Evolutionary conservation across 2,888 invertebrate species (phyloP).

Genomic region (Ichneumoninae sp.): DNA sequence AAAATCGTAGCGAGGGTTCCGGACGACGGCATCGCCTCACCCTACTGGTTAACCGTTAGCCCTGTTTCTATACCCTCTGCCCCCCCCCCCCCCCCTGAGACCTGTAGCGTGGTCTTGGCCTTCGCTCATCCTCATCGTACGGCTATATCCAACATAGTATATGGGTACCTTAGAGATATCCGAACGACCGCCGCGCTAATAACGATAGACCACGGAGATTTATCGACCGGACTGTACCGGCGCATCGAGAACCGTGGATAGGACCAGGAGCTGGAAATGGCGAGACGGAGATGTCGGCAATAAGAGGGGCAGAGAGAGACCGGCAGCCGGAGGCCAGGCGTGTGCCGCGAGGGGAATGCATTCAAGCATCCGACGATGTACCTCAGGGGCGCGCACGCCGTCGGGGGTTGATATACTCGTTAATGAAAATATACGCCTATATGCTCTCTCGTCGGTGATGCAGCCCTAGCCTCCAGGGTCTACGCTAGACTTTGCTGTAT

Average conservation of each 20-base stretch:
- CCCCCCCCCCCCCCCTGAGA: slow-evolving; percentile 15
- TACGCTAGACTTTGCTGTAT: slow-evolving; percentile 37
- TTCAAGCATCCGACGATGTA: slow-evolving; percentile 66
- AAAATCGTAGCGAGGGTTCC: slow-evolving; percentile 6
- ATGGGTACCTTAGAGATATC: slow-evolving; percentile 30
- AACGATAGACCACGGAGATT: slow-evolving; percentile 50
- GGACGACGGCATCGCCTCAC: slow-evolving; percentile 3
- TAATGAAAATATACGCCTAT: slow-evolving; percentile 73
- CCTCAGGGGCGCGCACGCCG: slow-evolving; percentile 61
- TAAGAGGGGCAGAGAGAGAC: slow-evolving; percentile 43
- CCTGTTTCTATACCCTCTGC: slow-evolving; percentile 9
- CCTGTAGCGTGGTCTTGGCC: slow-evolving; percentile 41
- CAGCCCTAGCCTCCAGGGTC: slow-evolving; percentile 58
- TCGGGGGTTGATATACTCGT: slow-evolving; percentile 70
- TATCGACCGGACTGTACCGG: slow-evolving; percentile 47
- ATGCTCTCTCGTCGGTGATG: slow-evolving; percentile 49
- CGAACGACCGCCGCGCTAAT: slow-evolving; percentile 42
- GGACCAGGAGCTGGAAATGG: slow-evolving; percentile 56
- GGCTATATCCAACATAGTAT: background rate
- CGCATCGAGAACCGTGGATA: slow-evolving; percentile 12
- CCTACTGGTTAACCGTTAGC: slow-evolving; percentile 19
- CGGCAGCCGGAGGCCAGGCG: slow-evolving; percentile 63
- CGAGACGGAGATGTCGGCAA: slow-evolving; percentile 7
- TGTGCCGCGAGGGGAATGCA: slow-evolving; percentile 68
- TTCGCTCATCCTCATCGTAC: slow-evolving; percentile 22